Evolutionary conservation across 2,113 vertebrate genomes (phyloP), one percentile per base, ranked within the genome.

Genomic region (Brachypodius melanocephalos): DNA sequence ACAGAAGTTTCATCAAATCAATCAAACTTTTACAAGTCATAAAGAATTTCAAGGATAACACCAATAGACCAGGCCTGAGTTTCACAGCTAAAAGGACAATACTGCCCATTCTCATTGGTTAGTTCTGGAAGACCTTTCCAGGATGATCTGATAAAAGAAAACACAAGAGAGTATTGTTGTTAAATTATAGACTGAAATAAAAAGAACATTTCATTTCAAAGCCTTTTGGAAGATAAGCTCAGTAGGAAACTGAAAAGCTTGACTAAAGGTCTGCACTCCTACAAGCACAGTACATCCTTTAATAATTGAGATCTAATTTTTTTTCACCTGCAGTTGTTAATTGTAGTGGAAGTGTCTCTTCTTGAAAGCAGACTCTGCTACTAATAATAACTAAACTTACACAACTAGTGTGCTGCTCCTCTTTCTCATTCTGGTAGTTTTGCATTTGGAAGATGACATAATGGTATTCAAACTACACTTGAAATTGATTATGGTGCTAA

Each of bases 51-150:
- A 88, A 99, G 98, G 92, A 99, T 80, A 17, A 97, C 97, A 90
- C 98, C 98, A 79, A 99, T 95, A 2, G 99, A 99, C 99, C 99
- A 99, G 75, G 99, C 99, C 97, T 99, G 99, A 28, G 98, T 99
- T 98, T 99, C 99, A 97, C 99, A 99, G 98, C 99, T 99, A 93
- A 99, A 99, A 8, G 99, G 98, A 66, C 99, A 99, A 96, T 98
- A 97, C 51, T 98, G 98, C 68, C 99, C 99, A 17, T 99, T 99
- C 92, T 99, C 98, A 96, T 99, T 99, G 93, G 99, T 99, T 93
- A 99, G 97, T 91, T 99, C 99, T 34, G 99, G 99, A 76, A 99
- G 98, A 59, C 99, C 99, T 95, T 99, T 99, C 99, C 99, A 99
- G 8, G 98, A 98, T 34, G 99, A 99, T 96, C 99, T 99, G 79